Base-by-base conservation (phyloP, 2,113 vertebrate species). In the Zootoca vivipara region DNA sequence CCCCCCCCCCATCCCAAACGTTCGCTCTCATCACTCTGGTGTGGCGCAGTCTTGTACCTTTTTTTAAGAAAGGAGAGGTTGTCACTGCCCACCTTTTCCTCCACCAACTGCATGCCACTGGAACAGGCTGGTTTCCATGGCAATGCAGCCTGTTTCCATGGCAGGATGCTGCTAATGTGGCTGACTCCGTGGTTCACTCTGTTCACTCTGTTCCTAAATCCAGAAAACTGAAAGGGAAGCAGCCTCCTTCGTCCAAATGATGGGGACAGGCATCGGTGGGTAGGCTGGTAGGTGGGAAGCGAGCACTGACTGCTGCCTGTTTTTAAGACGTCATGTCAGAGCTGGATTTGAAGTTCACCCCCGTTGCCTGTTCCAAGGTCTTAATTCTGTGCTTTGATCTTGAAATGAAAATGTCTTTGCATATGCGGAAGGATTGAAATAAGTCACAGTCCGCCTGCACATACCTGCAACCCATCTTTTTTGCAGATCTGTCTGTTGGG, bases 81-180 rank as follows among this genome's bases (percentile, higher is more conserved):
- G 16, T 52, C 22, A 15, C 38, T 26, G 16, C 65, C n/a, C 7
- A 33, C 18, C 62, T 28, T 26, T 33, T 22, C 30, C 33, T n/a
- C 64, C 28, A 13, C 85, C 77, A 58, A 33, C 79, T 70, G 30
- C 38, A 78, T 72, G 65, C 78, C 78, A 80, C 42, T 64, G 20
- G 56, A 81, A 56, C 52, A 74, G 67, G 35, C 72, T 18, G 86
- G 86, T 87, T 65, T 22, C 86, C 86, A 64, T 46, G 56, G 79
- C 28, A 62, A 82, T 75, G 56, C 10, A 65, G 35, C 79, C 64
- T 74, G 79, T 87, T 82, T 87, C 86, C 79, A 82, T 87, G 86
- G 86, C 35, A 75, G 67, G n/a, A 20, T 82, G 22, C 69, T 42
- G 69, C 56, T 40, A 24, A 74, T 16, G 22, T 82, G 69, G 58